phyloP scores from a whole-genome alignment of 2,113 vertebrate species.

The Sphyrna mokarran region DNA sequence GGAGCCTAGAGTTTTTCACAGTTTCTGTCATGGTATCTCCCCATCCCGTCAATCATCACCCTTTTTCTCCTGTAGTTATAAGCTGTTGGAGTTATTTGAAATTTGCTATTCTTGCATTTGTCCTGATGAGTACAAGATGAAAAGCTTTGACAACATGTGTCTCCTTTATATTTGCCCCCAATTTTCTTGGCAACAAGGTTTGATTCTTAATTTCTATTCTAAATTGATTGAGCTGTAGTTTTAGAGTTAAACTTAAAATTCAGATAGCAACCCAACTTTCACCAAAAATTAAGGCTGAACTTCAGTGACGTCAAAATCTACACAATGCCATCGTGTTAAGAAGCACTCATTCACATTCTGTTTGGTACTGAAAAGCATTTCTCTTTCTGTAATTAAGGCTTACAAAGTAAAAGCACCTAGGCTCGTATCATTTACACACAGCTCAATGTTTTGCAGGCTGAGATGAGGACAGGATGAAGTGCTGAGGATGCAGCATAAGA shows the following conservation, averaged over 20 bases:
- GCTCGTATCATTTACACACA: background rate
- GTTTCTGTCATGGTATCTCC: background rate
- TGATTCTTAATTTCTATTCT: background rate
- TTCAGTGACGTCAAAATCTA: background rate
- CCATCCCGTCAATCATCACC: background rate
- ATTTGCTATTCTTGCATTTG: background rate
- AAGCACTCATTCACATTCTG: background rate
- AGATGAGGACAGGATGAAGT: background rate
- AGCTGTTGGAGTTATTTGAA: background rate
- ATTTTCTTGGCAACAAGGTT: background rate
- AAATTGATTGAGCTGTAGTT: background rate
- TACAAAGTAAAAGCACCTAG: background rate
- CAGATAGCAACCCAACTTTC: background rate
- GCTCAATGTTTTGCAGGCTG: background rate
- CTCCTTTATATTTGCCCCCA: background rate
- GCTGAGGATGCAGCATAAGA: background rate
- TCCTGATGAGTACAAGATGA: background rate
- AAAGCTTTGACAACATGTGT: background rate
- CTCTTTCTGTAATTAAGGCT: background rate
- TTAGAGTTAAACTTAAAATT: background rate
- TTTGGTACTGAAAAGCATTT: background rate
- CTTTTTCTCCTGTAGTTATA: background rate
- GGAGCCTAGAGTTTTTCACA: background rate
- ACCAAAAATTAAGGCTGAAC: background rate
- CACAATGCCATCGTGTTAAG: background rate